Conservation (phyloP, 2,888 invertebrate genomes). For the Eupithecia inturbata region DNA sequence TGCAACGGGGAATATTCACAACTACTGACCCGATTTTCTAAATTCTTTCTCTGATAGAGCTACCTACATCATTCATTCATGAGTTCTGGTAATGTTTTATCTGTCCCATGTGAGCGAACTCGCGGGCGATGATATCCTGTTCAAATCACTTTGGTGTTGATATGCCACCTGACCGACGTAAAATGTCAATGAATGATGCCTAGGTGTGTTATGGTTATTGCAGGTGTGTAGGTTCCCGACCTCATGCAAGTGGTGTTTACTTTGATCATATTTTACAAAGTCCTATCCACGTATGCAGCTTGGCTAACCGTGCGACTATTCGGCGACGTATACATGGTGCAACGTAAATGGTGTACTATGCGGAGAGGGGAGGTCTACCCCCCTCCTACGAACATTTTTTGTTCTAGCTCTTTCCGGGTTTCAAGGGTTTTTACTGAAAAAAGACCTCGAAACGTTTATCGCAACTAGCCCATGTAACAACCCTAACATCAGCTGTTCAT, state of each 20-base stretch:
- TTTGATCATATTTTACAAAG: background rate
- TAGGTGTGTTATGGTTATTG: background rate
- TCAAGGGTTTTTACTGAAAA: no score
- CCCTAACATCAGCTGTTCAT: no score
- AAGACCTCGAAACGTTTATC: no score
- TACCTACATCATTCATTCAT: background rate
- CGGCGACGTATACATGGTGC: no score
- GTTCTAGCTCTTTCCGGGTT: no score
- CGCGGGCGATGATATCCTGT: background rate
- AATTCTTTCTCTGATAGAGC: background rate
- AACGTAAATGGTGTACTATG: no score
- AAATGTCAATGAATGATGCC: background rate
- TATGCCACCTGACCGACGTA: constrained; percentile 3
- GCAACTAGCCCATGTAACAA: no score
- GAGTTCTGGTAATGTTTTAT: background rate
- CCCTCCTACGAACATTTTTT: no score
- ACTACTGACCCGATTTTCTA: background rate
- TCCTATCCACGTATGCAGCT: background rate
- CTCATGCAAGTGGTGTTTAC: background rate
- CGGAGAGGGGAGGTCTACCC: no score
- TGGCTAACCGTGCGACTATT: background rate
- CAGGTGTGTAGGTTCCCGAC: background rate
- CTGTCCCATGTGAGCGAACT: background rate
- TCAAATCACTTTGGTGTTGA: background rate
- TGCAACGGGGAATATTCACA: background rate